Conservation (phyloP, 1,140 invertebrate genomes). For the Babylonia areolata region DNA sequence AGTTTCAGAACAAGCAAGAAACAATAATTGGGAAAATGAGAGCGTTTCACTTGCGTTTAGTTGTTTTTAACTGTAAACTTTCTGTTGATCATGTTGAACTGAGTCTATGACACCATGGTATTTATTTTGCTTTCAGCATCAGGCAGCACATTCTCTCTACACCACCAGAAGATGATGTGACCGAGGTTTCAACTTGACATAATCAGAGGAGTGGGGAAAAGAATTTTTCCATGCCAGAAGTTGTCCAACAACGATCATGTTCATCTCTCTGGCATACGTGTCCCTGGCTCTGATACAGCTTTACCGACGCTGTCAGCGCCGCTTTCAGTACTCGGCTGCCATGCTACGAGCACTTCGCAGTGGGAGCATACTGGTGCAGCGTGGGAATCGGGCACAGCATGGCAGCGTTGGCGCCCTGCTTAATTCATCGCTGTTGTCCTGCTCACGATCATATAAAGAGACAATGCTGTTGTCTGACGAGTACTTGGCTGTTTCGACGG, state of each 20-base stretch:
- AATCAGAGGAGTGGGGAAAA: background rate
- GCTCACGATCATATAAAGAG: conserved; percentile 3
- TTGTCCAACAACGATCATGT: conserved; percentile 3
- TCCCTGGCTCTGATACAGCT: conserved; percentile 30
- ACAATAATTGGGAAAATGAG: no score
- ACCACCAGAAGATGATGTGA: background rate
- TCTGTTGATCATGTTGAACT: background rate
- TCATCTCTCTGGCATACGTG: conserved; percentile 16
- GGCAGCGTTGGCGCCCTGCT: conserved; percentile 19
- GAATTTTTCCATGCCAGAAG: background rate
- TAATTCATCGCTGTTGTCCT: conserved; percentile 20
- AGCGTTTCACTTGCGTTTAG: no score
- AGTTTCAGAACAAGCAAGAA: no score
- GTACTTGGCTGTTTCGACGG: background rate
- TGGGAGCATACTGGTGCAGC: conserved; percentile 33
- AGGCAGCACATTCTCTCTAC: background rate
- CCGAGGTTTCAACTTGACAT: background rate
- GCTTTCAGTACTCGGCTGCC: background rate
- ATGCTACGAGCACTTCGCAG: conserved; percentile 20
- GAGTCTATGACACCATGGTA: background rate
- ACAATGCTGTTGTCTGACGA: conserved; percentile 22
- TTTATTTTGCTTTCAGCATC: background rate
- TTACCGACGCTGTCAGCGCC: conserved; percentile 20
- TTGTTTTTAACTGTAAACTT: background rate
- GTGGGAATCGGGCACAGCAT: background rate